These are phyloP conservation scores for Electrophaes corylata DNA, from an alignment of 2,888 invertebrate species.

Conservation along the genomic window DNA sequence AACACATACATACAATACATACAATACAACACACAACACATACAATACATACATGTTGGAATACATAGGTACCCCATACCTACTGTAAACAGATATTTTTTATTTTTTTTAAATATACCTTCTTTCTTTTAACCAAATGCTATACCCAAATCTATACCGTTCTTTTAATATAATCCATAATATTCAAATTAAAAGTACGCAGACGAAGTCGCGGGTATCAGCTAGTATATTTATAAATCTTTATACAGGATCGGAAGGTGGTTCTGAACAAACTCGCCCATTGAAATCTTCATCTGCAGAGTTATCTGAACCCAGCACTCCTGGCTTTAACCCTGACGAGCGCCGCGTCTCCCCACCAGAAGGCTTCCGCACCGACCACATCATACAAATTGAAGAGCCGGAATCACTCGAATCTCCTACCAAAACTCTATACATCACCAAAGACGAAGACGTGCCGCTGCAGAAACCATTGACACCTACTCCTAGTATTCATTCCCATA, in stretches of 20 bases:
- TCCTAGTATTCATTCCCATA: constrained; percentile 53
- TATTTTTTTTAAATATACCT: no score
- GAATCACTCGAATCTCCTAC: constrained; percentile 64
- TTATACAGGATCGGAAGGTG: constrained; percentile 58
- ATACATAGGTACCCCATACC: no score
- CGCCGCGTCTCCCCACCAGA: constrained; percentile 54
- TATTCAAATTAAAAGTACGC: no score
- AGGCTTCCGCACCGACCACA: constrained; percentile 57
- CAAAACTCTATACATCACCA: constrained; percentile 63
- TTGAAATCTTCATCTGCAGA: constrained; percentile 64
- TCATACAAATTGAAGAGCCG: constrained; percentile 64
- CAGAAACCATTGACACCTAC: constrained; percentile 73
- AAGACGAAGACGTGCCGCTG: constrained; percentile 62
- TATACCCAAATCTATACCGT: no score
- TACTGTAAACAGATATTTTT: no score
- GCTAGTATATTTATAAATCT: constrained; percentile 6
- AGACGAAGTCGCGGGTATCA: no score
- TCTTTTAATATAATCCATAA: no score
- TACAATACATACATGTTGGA: no score
- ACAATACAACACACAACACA: no score
- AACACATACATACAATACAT: no score
- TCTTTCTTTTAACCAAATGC: no score
- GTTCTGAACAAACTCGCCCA: constrained; percentile 62
- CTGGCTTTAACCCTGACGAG: constrained; percentile 48
- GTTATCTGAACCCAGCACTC: constrained; percentile 61